Percentiles rank a stretch among this genome's conserved stretches.
phyloP scores from a whole-genome alignment of 2,888 invertebrate species.

The Andrena praecox region DNA sequence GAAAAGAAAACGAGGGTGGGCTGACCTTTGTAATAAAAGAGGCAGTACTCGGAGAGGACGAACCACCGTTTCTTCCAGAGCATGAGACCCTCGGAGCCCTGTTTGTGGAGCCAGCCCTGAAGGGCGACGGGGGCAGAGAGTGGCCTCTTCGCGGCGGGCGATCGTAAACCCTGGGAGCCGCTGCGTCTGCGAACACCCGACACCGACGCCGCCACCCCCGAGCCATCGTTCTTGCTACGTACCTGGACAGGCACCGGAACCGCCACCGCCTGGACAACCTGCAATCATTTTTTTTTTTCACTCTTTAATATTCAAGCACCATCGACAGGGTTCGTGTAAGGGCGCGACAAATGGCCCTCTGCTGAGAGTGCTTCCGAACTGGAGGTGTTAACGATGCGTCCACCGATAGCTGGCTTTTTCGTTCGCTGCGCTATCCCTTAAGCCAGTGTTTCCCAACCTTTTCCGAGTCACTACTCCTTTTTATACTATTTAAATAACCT shows the following conservation, averaged over 20 bases:
- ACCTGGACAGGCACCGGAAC: constrained; percentile 78
- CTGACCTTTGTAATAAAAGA: constrained; percentile 96
- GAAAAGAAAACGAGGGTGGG: not conserved
- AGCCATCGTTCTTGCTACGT: constrained; percentile 81
- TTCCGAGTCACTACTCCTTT: too few relatives aligned
- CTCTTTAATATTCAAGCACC: not conserved
- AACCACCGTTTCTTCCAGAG: constrained; percentile 98
- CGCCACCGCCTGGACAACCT: constrained; percentile 76
- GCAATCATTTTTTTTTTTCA: constrained; percentile 54
- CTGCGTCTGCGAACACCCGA: constrained; percentile 82
- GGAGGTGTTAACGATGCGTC: too few relatives aligned
- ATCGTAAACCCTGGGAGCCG: constrained; percentile 89
- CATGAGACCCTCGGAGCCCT: constrained; percentile 96
- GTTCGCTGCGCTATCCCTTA: too few relatives aligned
- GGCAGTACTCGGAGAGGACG: constrained; percentile 96
- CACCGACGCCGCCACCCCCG: constrained; percentile 78
- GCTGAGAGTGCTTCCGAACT: too few relatives aligned
- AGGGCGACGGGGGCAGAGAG: constrained; percentile 94
- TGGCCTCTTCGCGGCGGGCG: constrained; percentile 94
- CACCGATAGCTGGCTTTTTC: too few relatives aligned
- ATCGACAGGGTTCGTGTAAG: not conserved
- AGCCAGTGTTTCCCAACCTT: too few relatives aligned
- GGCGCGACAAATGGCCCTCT: too few relatives aligned
- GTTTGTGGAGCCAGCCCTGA: constrained; percentile 96
- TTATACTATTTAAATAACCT: too few relatives aligned